Percentiles rank a stretch among this genome's conserved stretches.
These are phyloP conservation scores for Cryptotis parvus DNA, from an alignment of 2,113 vertebrate species.

Conservation along the genomic window DNA sequence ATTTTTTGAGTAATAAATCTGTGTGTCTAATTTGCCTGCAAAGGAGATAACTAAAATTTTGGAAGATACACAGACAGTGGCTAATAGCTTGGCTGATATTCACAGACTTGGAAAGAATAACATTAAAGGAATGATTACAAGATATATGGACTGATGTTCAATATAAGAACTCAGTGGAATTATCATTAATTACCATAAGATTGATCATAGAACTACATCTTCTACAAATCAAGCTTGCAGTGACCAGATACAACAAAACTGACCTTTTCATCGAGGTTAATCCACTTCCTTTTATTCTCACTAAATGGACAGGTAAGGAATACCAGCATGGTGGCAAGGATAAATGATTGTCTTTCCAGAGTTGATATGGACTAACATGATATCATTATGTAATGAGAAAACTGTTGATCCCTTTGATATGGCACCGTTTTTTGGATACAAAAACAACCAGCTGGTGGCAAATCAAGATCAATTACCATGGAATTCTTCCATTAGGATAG, in stretches of 20 bases:
- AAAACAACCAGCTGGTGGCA: slow-evolving; percentile 29
- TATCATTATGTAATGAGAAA: background rate
- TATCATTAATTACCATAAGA: background rate
- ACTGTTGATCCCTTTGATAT: background rate
- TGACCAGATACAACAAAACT: background rate
- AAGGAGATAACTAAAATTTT: background rate
- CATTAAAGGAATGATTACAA: background rate
- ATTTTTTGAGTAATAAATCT: background rate
- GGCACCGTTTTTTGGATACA: background rate
- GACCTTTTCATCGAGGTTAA: background rate
- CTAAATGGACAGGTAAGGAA: background rate
- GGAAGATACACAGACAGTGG: background rate
- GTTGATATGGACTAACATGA: too few relatives aligned
- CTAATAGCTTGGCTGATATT: background rate
- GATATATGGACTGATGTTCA: background rate
- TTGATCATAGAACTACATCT: background rate
- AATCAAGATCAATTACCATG: slow-evolving; percentile 55
- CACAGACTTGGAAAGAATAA: background rate
- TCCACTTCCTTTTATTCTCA: background rate
- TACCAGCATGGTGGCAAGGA: background rate
- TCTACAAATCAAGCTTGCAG: background rate
- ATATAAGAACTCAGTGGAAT: background rate
- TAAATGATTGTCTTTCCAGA: background rate
- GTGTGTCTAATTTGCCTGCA: background rate
- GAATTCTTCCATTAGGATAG: slow-evolving; percentile 36